Evolutionary conservation across 1,140 invertebrate genomes (phyloP).

Genomic region (Pachyrhynchus sulphureomaculatus): DNA sequence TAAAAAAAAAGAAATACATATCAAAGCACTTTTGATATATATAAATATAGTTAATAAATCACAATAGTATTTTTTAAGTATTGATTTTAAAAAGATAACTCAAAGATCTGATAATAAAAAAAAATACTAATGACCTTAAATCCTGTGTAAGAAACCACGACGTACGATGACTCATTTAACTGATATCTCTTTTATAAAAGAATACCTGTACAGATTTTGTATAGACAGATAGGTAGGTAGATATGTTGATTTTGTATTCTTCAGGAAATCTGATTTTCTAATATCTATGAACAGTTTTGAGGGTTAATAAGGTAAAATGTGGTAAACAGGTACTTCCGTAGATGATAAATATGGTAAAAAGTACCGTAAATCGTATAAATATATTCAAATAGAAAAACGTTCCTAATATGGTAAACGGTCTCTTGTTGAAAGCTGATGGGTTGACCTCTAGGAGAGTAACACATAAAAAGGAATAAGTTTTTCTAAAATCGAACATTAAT

Average conservation of each 20-base stretch:
- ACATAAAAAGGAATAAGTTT: slow-evolving; percentile 3
- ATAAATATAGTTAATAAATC: too few relatives aligned
- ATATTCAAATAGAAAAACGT: slow-evolving; percentile 35
- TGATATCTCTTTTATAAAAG: slow-evolving; percentile 19
- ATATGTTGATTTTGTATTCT: slow-evolving; percentile 1
- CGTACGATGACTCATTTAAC: slow-evolving; percentile 27
- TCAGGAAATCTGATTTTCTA: neutral
- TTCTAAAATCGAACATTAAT: neutral
- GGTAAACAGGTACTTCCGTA: neutral
- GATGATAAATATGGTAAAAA: neutral
- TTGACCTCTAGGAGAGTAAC: slow-evolving; percentile 40
- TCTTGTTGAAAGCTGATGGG: slow-evolving; percentile 28
- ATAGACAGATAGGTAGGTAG: slow-evolving; percentile 12
- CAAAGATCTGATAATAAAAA: slow-evolving; percentile 1
- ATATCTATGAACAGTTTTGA: neutral
- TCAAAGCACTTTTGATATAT: too few relatives aligned
- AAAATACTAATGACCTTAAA: slow-evolving; percentile 29
- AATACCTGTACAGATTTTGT: slow-evolving; percentile 22
- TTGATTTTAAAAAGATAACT: neutral
- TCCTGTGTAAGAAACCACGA: slow-evolving; percentile 20
- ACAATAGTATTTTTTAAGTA: neutral
- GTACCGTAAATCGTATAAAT: slow-evolving; percentile 10
- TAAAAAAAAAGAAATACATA: too few relatives aligned
- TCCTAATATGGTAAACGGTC: slow-evolving; percentile 45
- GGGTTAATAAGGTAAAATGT: neutral